Evolutionary conservation across 2,888 invertebrate genomes (phyloP).

Genomic region (Ethmia dodecea): DNA sequence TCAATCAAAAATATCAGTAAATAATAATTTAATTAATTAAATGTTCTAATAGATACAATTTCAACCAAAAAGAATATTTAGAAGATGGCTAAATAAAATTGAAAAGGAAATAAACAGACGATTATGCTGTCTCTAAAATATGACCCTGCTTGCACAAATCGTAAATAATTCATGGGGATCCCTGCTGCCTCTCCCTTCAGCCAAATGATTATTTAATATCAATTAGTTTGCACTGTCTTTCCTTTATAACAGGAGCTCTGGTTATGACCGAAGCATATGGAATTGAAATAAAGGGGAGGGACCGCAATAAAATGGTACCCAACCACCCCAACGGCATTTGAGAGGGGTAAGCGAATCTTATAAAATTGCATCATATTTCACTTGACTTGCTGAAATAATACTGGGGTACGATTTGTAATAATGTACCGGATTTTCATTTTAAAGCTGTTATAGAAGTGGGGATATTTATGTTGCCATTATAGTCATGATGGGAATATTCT

Average conservation of each 20-base stretch:
- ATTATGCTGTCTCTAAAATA: background rate
- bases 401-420: conserved; percentile 14
- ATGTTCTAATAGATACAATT: too few relatives aligned
- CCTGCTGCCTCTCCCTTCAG: conserved; percentile 31
- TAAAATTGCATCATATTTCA: conserved; percentile 28
- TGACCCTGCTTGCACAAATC: conserved; percentile 3
- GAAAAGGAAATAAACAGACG: too few relatives aligned
- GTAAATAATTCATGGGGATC: conserved; percentile 33
- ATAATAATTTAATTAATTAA: too few relatives aligned
- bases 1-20: too few relatives aligned
- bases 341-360: conserved; percentile 18
- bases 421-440: conserved; percentile 6
- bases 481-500: too few relatives aligned
- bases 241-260: conserved; percentile 23
- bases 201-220: conserved; percentile 51
- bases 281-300: conserved; percentile 13
- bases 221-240: conserved; percentile 36
- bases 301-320: conserved; percentile 21
- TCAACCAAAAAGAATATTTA: too few relatives aligned
- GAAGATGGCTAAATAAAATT: too few relatives aligned
- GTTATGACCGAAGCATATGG: too few relatives aligned
- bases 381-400: conserved; percentile 23
- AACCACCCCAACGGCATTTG: conserved; percentile 8
- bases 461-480: too few relatives aligned
- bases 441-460: conserved; percentile 4